Conservation (phyloP, 2,888 invertebrate genomes). For the Drosophila mimetica region DNA sequence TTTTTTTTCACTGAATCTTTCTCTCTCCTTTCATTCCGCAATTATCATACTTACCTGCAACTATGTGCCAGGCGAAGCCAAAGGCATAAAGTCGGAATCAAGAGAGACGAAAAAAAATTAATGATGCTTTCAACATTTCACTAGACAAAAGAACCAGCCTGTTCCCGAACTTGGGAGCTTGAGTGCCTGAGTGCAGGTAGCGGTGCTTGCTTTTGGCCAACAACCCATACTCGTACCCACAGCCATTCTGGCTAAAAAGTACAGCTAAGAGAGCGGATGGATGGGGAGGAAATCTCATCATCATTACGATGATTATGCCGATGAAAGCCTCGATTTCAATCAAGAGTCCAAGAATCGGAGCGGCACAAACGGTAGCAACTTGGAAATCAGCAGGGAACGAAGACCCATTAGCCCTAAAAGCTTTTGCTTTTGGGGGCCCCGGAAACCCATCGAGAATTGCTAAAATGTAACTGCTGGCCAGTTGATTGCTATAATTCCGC, state of each 20-base stretch:
- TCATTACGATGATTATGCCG: conserved; percentile 37
- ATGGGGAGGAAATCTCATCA: conserved; percentile 71
- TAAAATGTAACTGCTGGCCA: conserved; percentile 15
- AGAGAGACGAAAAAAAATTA: conserved; percentile 47
- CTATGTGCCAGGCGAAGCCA: conserved; percentile 56
- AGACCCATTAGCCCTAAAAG: conserved; percentile 42
- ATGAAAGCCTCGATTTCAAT: conserved; percentile 64
- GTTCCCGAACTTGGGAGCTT: conserved; percentile 34
- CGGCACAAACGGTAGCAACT: conserved; percentile 47
- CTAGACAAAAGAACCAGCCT: conserved; percentile 61
- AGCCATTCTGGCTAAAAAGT: conserved; percentile 51
- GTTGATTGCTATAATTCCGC: conserved; percentile 34
- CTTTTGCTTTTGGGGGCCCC: conserved; percentile 21
- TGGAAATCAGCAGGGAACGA: conserved; percentile 29
- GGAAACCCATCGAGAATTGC: conserved; percentile 27
- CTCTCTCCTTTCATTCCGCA: conserved; percentile 51
- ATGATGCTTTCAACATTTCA: conserved; percentile 78
- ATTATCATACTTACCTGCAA: conserved; percentile 66
- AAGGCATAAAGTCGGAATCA: conserved; percentile 58
- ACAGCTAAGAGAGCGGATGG: conserved; percentile 75
- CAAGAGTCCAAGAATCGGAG: conserved; percentile 53
- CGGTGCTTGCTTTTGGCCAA: conserved; percentile 37
- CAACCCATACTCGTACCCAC: conserved; percentile 3
- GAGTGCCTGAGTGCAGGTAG: conserved; percentile 56
- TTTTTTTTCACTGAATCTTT: conserved; percentile 49